Evolutionary conservation across 2,888 invertebrate genomes (phyloP), one percentile per base, ranked within the genome.

Genomic region (Frankliniella intonsa): DNA sequence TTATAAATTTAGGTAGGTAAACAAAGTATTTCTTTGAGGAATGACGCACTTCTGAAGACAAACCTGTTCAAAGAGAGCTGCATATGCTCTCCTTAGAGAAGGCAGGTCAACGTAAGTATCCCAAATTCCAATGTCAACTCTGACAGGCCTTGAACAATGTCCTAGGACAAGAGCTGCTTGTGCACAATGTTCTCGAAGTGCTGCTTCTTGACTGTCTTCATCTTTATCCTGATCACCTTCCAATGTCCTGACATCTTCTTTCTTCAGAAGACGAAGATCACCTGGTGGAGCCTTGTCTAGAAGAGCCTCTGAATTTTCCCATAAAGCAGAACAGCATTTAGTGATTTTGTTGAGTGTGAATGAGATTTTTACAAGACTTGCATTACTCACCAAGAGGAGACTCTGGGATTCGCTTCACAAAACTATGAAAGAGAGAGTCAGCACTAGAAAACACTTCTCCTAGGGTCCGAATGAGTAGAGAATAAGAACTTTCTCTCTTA

Each of bases 221-320:
- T 97, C 97, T 88, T 97, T 97, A 85, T 97, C 97, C 84, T 93
- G 91, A 87, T 97, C 96, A 81, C 92, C 93, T 87, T 94, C 94
- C 83, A 94, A 88, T 11, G 92, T 90, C 82, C 93, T 89, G 17
- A 93, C 90, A 84, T 93, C 92, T 88, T 94, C 94, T 86, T 94
- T 94, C 85, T 92, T 92, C 83, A 92, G 86, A 84, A 89, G 90
- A 80, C 89, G 88, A 1, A 92, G 87, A 84, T 90, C 90, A 82
- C 87, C 87, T 82, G 87, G 89, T n/a, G 90, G 89, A 17, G 91
- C 89, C 85, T 90, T 89, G 80, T 90, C 89, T 27, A 91, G 88
- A 84, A 91, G 87, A 65, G 90, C 90, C 83, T 90, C 89, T 76
- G 25, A 8, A 38, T 38, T 38, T 38, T 38, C 2, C 38, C 38